Base-by-base conservation (phyloP, 1,140 invertebrate species). In the Drosophila seguyi region DNA sequence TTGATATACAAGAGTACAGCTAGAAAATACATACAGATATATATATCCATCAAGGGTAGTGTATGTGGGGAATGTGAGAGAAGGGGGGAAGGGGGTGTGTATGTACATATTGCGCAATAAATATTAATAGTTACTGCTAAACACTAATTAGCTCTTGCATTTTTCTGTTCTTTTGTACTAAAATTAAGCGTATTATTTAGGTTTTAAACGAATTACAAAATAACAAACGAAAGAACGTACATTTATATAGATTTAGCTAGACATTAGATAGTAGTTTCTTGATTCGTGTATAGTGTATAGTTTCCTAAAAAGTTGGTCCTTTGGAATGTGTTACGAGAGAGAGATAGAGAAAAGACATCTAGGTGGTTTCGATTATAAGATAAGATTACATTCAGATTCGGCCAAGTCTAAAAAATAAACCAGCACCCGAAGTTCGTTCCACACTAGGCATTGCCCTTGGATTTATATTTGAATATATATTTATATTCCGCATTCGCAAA, bases 131-230 rank as follows among this genome's bases (percentile, higher is more conserved):
- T 68, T 65, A 65, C 45, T 39, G 60, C 66, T 68, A 68, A 61
- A 65, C 44, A 72, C 80, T 81, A 73, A 63, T 65, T 66, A 79
- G 76, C 75, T 65, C 81, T 82, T 82, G 75, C 75, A 71, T 61
- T 73, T 78, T 55, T 50, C 45, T 50, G 27, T 63, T 55, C 44
- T 76, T 87, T 87, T 87, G 84, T 87, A 87, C 84, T 87, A 88
- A 88, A 74, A 83, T 83, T 88, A 87, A 88, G 84, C 84, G 84
- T 84, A 88, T 79, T 76, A 79, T 59, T 72, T 85, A 77, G 60
- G 62, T 22, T 36, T 44, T 47, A 45, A 53, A 57, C 65, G 42
- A 55, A 56, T 59, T 66, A 60, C 69, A 52, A 55, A 52, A 56
- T 52, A 61, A n/a, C 47, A 63, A 68, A 59, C 52, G 48, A 52